These are phyloP conservation scores for Campodea augens DNA, from an alignment of 1,140 invertebrate genomes.

Conservation along the genomic window DNA sequence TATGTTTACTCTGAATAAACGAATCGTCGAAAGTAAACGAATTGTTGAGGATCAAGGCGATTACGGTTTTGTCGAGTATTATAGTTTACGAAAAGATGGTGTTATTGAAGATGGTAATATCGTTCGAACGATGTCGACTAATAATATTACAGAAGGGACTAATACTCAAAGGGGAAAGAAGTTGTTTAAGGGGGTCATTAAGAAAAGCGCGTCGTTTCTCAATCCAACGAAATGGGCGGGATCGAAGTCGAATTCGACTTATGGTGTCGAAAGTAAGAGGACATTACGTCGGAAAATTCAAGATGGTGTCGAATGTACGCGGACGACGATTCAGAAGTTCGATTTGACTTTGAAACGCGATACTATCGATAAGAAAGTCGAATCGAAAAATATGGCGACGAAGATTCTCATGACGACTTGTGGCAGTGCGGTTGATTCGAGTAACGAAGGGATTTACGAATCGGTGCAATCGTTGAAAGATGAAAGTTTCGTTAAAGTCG, in stretches of 20 bases:
- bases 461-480: neutral
- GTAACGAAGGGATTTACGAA: neutral
- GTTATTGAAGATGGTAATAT: too few species aligned
- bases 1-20: too few species aligned
- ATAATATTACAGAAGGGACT: neutral
- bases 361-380: neutral
- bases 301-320: neutral
- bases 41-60: neutral
- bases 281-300: neutral
- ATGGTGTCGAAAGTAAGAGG: too few species aligned
- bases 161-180: neutral
- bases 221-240: neutral
- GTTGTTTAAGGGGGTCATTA: neutral
- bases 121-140: too few species aligned
- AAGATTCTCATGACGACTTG: neutral
- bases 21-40: too few species aligned
- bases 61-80: neutral
- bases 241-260: neutral
- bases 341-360: neutral
- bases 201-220: neutral
- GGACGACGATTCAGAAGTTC: neutral
- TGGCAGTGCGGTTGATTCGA: neutral
- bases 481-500: too few species aligned
- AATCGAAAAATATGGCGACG: neutral
- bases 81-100: neutral